Conservation (phyloP, 2,113 vertebrate species). For the Phyllostomus discolor region DNA sequence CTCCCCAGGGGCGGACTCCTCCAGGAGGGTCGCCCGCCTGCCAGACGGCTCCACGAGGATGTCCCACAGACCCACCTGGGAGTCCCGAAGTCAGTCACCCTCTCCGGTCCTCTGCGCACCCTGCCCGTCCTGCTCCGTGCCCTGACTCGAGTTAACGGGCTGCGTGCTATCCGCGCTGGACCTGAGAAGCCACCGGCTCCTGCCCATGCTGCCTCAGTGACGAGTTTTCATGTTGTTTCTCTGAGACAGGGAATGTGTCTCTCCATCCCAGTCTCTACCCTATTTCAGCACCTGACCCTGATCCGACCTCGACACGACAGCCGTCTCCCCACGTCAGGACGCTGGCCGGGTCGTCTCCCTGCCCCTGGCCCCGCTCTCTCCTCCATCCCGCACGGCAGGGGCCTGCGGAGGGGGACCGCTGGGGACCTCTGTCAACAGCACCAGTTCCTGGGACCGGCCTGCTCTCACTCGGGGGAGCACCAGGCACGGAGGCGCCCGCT, state of each 20-base stretch:
- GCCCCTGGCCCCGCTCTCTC: not conserved
- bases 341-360: no score
- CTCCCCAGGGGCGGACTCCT: no score
- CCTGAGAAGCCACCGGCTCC: not conserved
- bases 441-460: not conserved
- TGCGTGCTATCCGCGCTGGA: not conserved
- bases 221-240: not conserved
- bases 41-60: accelerated
- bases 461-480: not conserved
- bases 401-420: not conserved
- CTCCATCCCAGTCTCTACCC: not conserved
- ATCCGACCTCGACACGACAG: not conserved
- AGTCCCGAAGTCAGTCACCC: not conserved
- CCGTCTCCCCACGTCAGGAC: not conserved
- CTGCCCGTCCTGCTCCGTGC: not conserved
- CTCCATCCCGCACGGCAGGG: no score
- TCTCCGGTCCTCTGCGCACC: not conserved
- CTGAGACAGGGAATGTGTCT: not conserved
- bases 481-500: not conserved
- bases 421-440: not conserved
- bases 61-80: accelerated
- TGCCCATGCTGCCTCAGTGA: not conserved
- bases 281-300: not conserved
- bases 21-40: not conserved
- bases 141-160: not conserved